Conservation (phyloP, 2,888 invertebrate genomes). For the Ophion ellenae region DNA sequence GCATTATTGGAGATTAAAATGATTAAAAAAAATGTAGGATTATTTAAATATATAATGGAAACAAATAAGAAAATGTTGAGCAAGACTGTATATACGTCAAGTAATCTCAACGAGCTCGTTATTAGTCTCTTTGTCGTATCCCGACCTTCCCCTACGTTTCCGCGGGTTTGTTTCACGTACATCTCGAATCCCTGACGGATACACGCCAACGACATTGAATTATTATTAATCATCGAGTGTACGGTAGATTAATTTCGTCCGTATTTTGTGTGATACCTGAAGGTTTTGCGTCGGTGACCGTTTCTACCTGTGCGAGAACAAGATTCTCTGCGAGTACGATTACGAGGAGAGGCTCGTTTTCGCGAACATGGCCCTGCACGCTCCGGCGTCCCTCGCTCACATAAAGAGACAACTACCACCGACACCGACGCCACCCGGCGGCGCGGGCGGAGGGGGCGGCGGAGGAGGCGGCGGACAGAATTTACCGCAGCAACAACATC, state of each 20-base stretch:
- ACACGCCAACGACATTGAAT: too few species aligned
- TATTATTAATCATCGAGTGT: neutral
- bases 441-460: constrained; percentile 61
- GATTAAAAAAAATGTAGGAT: too few species aligned
- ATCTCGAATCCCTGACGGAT: too few species aligned
- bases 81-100: neutral
- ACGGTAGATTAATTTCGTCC: neutral
- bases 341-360: constrained; percentile 98
- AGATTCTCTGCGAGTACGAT: constrained; percentile 98
- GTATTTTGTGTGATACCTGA: constrained; percentile 74
- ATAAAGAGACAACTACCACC: constrained; percentile 88
- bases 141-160: neutral
- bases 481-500: constrained; percentile 72
- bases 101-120: constrained; percentile 19
- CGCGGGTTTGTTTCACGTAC: neutral
- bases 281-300: constrained; percentile 99
- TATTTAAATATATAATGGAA: too few species aligned
- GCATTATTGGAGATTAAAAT: too few species aligned
- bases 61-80: neutral
- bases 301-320: constrained; percentile 98
- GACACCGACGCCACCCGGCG: constrained; percentile 79
- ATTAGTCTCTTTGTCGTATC: constrained; percentile 16
- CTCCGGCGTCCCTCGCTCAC: constrained; percentile 91
- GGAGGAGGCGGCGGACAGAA: constrained; percentile 71
- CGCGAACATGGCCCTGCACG: constrained; percentile 97